Evolutionary conservation across 2,113 vertebrate genomes (phyloP).

Genomic region (Rhinoderma darwinii): DNA sequence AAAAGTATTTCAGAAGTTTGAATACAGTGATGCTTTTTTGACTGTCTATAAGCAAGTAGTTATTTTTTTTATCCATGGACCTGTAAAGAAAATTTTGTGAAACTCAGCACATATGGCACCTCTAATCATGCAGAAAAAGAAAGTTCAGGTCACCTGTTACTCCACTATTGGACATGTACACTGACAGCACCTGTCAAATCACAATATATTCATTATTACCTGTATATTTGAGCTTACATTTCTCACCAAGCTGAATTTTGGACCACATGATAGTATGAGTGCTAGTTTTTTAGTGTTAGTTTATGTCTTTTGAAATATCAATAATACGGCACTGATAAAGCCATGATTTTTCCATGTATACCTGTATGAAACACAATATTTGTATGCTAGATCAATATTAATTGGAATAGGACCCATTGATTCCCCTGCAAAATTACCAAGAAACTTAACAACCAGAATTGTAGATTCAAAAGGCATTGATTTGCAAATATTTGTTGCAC

Average conservation of each 20-base stretch:
- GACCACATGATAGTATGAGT: neutral
- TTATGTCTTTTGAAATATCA: neutral
- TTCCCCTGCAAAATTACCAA: too few species aligned
- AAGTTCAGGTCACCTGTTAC: neutral
- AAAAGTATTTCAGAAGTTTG: neutral
- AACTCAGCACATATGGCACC: slow-evolving; percentile 16
- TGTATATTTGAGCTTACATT: slow-evolving; percentile 16
- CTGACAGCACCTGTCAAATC: neutral
- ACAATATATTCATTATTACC: slow-evolving; percentile 2
- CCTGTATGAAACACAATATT: too few species aligned
- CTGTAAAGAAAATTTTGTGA: neutral
- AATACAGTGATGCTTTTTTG: neutral
- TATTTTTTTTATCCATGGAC: neutral
- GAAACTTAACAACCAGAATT: too few species aligned
- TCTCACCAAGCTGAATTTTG: neutral
- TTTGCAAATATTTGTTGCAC: too few species aligned
- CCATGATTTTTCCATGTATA: too few species aligned
- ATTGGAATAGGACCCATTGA: neutral
- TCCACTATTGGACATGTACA: neutral
- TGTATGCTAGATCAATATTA: neutral
- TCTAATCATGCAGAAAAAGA: slow-evolving; percentile 5
- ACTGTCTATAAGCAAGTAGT: neutral
- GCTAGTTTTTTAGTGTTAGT: neutral
- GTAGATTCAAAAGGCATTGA: too few species aligned
- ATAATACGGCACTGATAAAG: neutral